These are phyloP conservation scores for Megaptera novaeangliae DNA, from an alignment of 2,113 vertebrate species.

Conservation along the genomic window DNA sequence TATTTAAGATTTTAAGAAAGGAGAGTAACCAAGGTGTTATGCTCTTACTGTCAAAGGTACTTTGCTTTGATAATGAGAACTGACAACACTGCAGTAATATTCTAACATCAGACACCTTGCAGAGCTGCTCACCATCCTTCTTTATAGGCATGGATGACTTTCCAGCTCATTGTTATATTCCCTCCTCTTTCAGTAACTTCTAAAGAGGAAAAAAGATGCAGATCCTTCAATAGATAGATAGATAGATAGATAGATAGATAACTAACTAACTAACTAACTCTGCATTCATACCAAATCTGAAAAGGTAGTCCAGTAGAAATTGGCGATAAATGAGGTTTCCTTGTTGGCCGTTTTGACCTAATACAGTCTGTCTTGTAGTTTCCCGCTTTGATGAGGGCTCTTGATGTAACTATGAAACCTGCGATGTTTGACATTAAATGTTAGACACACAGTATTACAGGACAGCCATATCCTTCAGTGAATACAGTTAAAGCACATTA, in stretches of 20 bases:
- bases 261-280: neutral
- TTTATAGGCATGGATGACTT: neutral
- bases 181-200: neutral
- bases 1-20: neutral
- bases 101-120: neutral
- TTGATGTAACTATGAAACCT: neutral
- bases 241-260: no score
- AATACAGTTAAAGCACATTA: slow-evolving; percentile 11
- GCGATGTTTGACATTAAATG: neutral
- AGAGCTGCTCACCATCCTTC: neutral
- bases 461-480: neutral
- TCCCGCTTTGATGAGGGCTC: neutral
- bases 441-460: neutral
- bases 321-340: neutral
- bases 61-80: neutral
- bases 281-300: neutral
- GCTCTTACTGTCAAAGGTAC: neutral
- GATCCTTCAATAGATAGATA: neutral
- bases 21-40: neutral
- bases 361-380: neutral
- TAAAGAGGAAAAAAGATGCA: neutral
- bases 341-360: neutral
- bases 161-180: neutral
- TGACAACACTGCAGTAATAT: neutral
- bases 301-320: neutral